Conservation (phyloP, 2,797 vertebrate genomes). For the Helicolenus hilgendorfi region DNA sequence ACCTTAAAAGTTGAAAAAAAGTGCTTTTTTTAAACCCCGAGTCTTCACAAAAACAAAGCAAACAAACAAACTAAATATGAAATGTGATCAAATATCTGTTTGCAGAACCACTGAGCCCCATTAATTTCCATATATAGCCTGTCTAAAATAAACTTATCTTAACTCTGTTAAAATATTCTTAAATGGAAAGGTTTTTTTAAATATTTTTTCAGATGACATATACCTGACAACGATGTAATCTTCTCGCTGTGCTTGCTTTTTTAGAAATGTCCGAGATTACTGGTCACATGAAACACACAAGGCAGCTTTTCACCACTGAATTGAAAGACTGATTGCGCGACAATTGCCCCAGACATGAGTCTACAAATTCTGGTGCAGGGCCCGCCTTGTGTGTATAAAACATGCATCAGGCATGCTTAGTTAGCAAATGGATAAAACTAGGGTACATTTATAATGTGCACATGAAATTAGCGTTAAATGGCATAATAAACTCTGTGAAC, state of each 20-base stretch:
- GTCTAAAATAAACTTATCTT: not conserved
- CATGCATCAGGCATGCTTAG: conserved; percentile 27
- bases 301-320: conserved; percentile 36
- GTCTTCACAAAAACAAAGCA: not conserved
- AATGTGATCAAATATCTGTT: not conserved
- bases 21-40: not conserved
- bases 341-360: conserved; percentile 58
- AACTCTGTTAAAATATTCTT: not conserved
- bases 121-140: not conserved
- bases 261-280: conserved; percentile 15
- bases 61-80: not conserved
- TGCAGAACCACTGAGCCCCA: not conserved
- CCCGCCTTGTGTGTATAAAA: conserved; percentile 25
- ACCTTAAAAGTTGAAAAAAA: conserved; percentile 20
- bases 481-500: not conserved
- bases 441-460: not conserved
- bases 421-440: not conserved
- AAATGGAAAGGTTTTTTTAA: not conserved
- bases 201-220: conserved; percentile 6
- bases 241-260: conserved; percentile 17
- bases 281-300: conserved; percentile 47
- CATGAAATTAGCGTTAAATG: not conserved
- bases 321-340: conserved; percentile 66
- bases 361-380: conserved; percentile 13
- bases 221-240: conserved; percentile 20